Percentiles rank a stretch among this genome's conserved stretches.
phyloP scores from a whole-genome alignment of 2,888 invertebrate genomes.

The Leptopilina drosophilae region DNA sequence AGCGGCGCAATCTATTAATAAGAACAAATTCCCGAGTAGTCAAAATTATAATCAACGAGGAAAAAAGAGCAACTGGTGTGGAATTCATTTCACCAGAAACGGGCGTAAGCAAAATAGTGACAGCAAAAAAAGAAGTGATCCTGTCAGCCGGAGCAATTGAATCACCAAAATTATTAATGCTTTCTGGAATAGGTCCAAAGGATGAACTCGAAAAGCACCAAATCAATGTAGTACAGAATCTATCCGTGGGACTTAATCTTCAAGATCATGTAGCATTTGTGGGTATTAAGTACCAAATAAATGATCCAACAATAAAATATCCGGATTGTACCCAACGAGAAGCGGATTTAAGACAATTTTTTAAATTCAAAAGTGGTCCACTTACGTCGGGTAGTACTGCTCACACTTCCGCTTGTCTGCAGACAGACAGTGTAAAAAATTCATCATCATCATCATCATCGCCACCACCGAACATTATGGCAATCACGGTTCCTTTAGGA shows the following conservation, averaged over 20 bases:
- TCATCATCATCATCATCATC: neutral
- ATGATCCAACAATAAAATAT: slow-evolving; percentile 60
- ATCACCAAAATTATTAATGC: slow-evolving; percentile 92
- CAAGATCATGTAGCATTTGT: slow-evolving; percentile 82
- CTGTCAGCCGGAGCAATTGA: slow-evolving; percentile 92
- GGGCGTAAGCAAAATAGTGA: slow-evolving; percentile 73
- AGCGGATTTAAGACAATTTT: neutral
- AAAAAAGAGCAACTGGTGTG: slow-evolving; percentile 34
- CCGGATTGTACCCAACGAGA: neutral
- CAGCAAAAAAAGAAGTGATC: slow-evolving; percentile 88
- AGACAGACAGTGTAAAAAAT: neutral
- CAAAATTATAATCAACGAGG: slow-evolving; percentile 36
- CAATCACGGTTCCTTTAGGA: no score
- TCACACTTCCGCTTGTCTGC: neutral
- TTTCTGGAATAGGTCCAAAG: slow-evolving; percentile 84
- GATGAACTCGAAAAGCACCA: slow-evolving; percentile 79
- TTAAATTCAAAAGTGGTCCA: neutral
- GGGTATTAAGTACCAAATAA: slow-evolving; percentile 75
- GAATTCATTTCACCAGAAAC: slow-evolving; percentile 30
- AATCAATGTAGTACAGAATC: slow-evolving; percentile 80
- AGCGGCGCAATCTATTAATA: slow-evolving; percentile 52
- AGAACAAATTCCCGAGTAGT: slow-evolving; percentile 12
- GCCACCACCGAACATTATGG: neutral
- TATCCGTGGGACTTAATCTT: slow-evolving; percentile 82
- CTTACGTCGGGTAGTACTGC: neutral